A percentile compares a stretch with the other conserved stretches of the same genome.
Evolutionary conservation across 2,888 invertebrate species (phyloP).

Genomic region (Calephelis perditalis): DNA sequence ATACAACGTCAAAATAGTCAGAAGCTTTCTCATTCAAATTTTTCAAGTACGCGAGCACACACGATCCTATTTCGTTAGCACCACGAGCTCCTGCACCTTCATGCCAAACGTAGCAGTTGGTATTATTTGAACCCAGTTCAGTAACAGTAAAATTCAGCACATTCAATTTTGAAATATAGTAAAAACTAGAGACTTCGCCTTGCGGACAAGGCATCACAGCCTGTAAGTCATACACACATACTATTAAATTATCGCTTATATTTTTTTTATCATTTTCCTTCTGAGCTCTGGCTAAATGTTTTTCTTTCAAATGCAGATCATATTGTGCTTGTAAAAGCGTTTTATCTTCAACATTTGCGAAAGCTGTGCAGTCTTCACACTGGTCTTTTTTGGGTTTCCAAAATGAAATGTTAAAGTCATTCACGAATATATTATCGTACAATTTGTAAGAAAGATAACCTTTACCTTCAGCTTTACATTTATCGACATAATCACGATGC

Average conservation of each 20-base stretch:
- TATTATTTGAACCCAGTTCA: slow-evolving; percentile 12
- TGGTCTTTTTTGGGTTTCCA: slow-evolving; percentile 28
- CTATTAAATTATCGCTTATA: slow-evolving; percentile 8
- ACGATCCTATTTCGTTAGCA: too few species aligned
- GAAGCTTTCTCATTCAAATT: slow-evolving; percentile 8
- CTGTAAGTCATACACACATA: slow-evolving; percentile 11
- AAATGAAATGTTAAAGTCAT: slow-evolving; percentile 27
- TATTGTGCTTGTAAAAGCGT: slow-evolving; percentile 7
- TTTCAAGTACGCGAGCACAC: too few species aligned
- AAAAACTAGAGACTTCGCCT: slow-evolving; percentile 32
- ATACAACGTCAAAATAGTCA: slow-evolving; percentile 12
- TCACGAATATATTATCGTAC: slow-evolving; percentile 26
- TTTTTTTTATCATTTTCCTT: slow-evolving; percentile 21
- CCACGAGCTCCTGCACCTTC: background rate
- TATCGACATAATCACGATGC: slow-evolving; percentile 16
- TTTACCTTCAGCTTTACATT: slow-evolving; percentile 17
- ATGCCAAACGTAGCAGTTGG: slow-evolving; percentile 8
- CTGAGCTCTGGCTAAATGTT: slow-evolving; percentile 17
- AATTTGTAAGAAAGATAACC: slow-evolving; percentile 20
- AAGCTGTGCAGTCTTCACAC: slow-evolving; percentile 29
- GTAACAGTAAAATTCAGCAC: slow-evolving; percentile 30
- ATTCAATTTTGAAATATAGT: slow-evolving; percentile 33
- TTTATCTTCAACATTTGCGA: slow-evolving; percentile 24
- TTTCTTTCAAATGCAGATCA: slow-evolving; percentile 19
- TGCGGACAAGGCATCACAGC: slow-evolving; percentile 33